Evolutionary conservation across 2,797 vertebrate species (phyloP).

Genomic region (Lacerta viridis): DNA sequence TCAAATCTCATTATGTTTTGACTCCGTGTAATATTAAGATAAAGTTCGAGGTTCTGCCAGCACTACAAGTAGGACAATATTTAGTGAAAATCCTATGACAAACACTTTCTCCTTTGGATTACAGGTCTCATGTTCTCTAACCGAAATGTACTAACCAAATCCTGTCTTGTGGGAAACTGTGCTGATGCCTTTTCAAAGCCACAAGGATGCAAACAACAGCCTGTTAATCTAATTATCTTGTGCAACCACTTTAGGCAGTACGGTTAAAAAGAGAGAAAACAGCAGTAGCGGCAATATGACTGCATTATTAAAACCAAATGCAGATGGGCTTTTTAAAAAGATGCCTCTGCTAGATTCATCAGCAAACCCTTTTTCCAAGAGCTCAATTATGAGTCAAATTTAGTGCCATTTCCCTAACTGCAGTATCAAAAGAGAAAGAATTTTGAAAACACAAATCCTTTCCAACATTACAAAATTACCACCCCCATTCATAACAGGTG

Average conservation of each 20-base stretch:
- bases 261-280: constrained; percentile 59
- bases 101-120: constrained; percentile 35
- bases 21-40: constrained; percentile 41
- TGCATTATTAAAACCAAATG: constrained; percentile 53
- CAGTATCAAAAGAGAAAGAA: constrained; percentile 20
- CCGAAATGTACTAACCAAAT: constrained; percentile 54
- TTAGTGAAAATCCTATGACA: constrained; percentile 29
- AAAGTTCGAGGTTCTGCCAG: constrained; percentile 52
- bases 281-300: constrained; percentile 46
- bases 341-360: constrained; percentile 41
- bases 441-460: constrained; percentile 4
- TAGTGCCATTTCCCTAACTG: constrained; percentile 48
- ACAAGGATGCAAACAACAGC: constrained; percentile 16
- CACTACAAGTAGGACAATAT: constrained; percentile 32
- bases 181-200: constrained; percentile 54
- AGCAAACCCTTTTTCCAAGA: constrained; percentile 38
- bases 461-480: constrained; percentile 10
- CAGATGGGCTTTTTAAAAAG: constrained; percentile 43
- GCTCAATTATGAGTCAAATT: constrained; percentile 40
- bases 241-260: constrained; percentile 56
- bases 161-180: constrained; percentile 48
- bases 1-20: constrained; percentile 32
- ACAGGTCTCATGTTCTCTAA: constrained; percentile 59
- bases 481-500: not conserved
- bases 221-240: constrained; percentile 64